Conservation (phyloP, 35 echinoderm and acorn worm genomes). For the Lytechinus variegatus region DNA sequence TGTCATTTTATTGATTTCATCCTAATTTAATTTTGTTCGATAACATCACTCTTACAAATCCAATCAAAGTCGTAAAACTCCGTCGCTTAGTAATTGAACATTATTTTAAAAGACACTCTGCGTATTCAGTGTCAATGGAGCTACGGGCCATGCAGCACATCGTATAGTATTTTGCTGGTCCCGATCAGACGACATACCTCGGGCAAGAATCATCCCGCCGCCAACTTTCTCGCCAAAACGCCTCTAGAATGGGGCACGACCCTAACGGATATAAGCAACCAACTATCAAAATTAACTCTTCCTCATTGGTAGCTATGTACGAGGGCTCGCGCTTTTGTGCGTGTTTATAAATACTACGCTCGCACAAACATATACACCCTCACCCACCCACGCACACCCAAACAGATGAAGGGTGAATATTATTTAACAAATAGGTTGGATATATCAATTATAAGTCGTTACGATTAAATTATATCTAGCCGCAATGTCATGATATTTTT, state of each 20-base stretch:
- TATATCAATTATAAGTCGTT: no score
- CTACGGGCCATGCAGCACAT: not conserved
- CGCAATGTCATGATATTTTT: no score
- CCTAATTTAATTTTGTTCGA: not conserved
- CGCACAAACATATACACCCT: no score
- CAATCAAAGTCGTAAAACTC: slow-evolving; percentile 4
- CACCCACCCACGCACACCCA: no score
- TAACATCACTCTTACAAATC: not conserved
- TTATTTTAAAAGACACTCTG: not conserved
- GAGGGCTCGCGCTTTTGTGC: not conserved
- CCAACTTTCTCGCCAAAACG: not conserved
- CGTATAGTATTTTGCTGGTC: not conserved
- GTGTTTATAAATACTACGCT: no score
- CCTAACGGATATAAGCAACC: not conserved
- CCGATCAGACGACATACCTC: slow-evolving; percentile 11
- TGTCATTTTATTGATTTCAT: not conserved
- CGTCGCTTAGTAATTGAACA: not conserved
- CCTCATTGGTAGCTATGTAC: not conserved
- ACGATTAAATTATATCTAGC: no score
- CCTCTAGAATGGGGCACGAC: not conserved
- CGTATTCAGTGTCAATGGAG: not conserved
- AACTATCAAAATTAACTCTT: slow-evolving; percentile 39
- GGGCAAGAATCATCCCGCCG: slow-evolving; percentile 28
- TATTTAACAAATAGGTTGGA: no score
- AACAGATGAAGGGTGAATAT: no score